Evolutionary conservation across 2,888 invertebrate genomes (phyloP).

Genomic region (Incurvaria masculella): DNA sequence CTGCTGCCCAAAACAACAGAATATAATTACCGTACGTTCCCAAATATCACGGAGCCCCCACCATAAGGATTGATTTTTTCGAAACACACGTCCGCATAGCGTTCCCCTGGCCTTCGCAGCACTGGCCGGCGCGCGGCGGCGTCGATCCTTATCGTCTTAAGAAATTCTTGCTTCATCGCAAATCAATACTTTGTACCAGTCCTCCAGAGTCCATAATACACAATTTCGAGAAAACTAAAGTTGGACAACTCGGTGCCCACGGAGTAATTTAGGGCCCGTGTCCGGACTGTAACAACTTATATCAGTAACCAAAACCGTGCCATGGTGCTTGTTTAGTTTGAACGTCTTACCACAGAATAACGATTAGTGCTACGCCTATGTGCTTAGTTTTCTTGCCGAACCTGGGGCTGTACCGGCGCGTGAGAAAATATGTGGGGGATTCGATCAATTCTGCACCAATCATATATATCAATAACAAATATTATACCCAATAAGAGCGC

Average conservation of each 20-base stretch:
- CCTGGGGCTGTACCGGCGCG: no score
- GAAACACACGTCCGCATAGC: slow-evolving; percentile 7
- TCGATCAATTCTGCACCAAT: no score
- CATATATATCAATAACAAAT: no score
- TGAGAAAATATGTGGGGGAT: no score
- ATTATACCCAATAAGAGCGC: no score
- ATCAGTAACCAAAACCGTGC: slow-evolving; percentile 4
- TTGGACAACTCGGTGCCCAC: slow-evolving; percentile 3
- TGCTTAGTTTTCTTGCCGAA: slow-evolving; percentile 4
- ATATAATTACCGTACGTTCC: no score
- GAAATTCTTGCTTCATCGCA: slow-evolving; percentile 7
- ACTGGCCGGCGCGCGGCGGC: slow-evolving; percentile 3
- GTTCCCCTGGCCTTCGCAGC: slow-evolving; percentile 6
- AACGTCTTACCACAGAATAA: slow-evolving; percentile 1
- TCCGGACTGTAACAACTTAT: slow-evolving; percentile 6
- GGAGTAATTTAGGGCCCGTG: slow-evolving; percentile 6
- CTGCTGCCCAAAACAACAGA: no score
- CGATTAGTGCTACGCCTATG: background rate
- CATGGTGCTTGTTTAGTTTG: slow-evolving; percentile 4
- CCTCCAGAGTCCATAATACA: slow-evolving; percentile 1
- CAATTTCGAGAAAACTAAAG: slow-evolving; percentile 6
- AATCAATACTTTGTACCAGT: slow-evolving; percentile 4
- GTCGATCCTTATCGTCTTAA: background rate
- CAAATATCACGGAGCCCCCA: no score
- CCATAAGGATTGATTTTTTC: slow-evolving; percentile 9